Percentiles rank a stretch among this genome's conserved stretches.
phyloP scores from a whole-genome alignment of 2,888 invertebrate species.

The Synanthedon vespiformis region DNA sequence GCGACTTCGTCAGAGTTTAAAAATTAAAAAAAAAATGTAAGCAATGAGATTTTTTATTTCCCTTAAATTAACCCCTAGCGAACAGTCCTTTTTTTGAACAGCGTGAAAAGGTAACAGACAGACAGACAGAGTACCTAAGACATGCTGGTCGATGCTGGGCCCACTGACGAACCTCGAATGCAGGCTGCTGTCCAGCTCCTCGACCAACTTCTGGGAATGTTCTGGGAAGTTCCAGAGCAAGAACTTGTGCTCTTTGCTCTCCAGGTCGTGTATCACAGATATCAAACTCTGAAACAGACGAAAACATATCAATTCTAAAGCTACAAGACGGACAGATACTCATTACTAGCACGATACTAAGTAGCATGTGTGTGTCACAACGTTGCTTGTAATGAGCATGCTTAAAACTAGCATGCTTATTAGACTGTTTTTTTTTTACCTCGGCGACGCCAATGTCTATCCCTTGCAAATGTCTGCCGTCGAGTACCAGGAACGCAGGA shows the following conservation, averaged over 20 bases:
- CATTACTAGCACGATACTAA: too few relatives aligned
- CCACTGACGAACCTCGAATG: slow-evolving; percentile 31
- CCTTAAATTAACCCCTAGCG: too few relatives aligned
- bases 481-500: slow-evolving; percentile 26
- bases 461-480: slow-evolving; percentile 24
- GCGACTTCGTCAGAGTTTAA: too few relatives aligned
- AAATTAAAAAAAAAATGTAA: too few relatives aligned
- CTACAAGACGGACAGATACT: too few relatives aligned
- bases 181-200: slow-evolving; percentile 26
- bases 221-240: slow-evolving; percentile 51
- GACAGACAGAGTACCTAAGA: slow-evolving; percentile 13
- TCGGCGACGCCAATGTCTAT: slow-evolving; percentile 48
- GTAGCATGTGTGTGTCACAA: too few relatives aligned
- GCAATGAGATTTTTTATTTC: too few relatives aligned
- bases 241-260: slow-evolving; percentile 23
- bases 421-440: too few relatives aligned
- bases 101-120: background rate
- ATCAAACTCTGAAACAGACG: slow-evolving; percentile 33
- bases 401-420: too few relatives aligned
- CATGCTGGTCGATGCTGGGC: slow-evolving; percentile 44
- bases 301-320: too few relatives aligned
- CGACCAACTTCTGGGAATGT: slow-evolving; percentile 25
- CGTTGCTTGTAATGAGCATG: too few relatives aligned
- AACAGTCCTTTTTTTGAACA: too few relatives aligned
- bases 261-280: slow-evolving; percentile 40